Evolutionary conservation across 2,888 invertebrate species (phyloP), one percentile per base, ranked within the genome.

Genomic region (Phyllotreta cruciferae): DNA sequence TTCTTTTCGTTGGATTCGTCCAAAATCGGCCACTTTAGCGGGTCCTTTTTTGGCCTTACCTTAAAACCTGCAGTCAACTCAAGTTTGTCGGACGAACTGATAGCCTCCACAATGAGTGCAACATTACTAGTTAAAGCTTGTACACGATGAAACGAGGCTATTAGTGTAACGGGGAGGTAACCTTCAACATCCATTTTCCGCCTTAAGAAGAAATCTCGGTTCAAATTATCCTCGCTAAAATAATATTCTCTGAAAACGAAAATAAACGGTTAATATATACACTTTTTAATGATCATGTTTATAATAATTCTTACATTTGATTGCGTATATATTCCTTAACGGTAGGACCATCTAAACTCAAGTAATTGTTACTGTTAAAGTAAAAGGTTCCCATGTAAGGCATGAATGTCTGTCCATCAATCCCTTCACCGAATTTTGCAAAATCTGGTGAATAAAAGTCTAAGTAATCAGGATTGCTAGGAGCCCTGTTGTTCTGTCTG

Each of bases 181-280:
- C 99, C 99, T 75, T 96, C 91, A 1, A 87, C 82, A 74, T 95
- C 93, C 99, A 99, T 99, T 86, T 96, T 96, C 73, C 97, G 89
- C 37, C 98, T 89, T 70, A 99, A 86, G 85, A 95, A 99, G 85
- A 98, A 95, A 80, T 99, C 99, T 74, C 94, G 89, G 73, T 92
- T 89, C 61, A 99, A 85, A 84, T 99, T 99, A 77, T 97, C 97
- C 70, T 92, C 91, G 74, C 96, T 96, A 85, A 99, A 98, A 87
- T 99, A 99, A 84, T 99, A 99, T 83, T 99, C 98, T 79, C 98
- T 98, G 85, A 41, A 87, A 67, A 69, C 35, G 36, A 37, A 60
- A 56, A 54, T n/a, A 63, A 34, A 36, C 4, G 24, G 10, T 36
- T 10, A 45, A 13, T 8, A 4, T 24, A 24, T 24, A 4, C 4